Base-by-base conservation (phyloP, 2,113 vertebrate species). In the Centropus bengalensis region DNA sequence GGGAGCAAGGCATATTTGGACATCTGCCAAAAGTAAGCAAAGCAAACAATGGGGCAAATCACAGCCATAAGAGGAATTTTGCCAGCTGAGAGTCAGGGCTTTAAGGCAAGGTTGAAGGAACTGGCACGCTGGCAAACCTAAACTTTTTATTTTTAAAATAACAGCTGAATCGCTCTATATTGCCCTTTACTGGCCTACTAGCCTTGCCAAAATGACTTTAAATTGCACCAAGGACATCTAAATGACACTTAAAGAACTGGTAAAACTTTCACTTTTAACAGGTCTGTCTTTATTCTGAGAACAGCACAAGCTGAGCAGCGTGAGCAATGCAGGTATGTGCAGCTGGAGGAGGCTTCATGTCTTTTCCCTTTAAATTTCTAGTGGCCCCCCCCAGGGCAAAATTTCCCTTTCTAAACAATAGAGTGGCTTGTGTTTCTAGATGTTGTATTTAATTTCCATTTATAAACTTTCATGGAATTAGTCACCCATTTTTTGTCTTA, bases 241-340 rank as follows among this genome's bases (percentile, higher is more conserved):
- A 9, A n/a, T 40, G 36, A 9, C 9, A 49, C 47, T 49, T 49
- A 49, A 21, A 49, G 47, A 23, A 23, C 47, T 49, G 21, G 6
- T 49, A 49, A 49, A 49, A 49, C 20, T 16, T 22, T 9, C 26
- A 38, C 6, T 40, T 56, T 5, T 4, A 33, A 18, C 14, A 36
- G 73, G 33, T 21, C 7, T 9, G 9, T 12, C 59, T 51, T 62
- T 1, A 3, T 1, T 2, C 59, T 56, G 58, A 21, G 44, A 32
- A 28, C 1, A 5, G 60, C 44, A 47, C 0, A 10, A 23, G 32
- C 11, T 1, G 2, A 49, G 59, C 40, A 52, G 47, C 13, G 2
- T 1, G 1, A 66, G 71, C 32, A 13, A 9, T 6, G 12, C 27
- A 14, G 42, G 12, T 0, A 1, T 3, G 8, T 8, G 38, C 12